Conservation (phyloP, 2,113 vertebrate genomes). For the Grammomys surdaster region DNA sequence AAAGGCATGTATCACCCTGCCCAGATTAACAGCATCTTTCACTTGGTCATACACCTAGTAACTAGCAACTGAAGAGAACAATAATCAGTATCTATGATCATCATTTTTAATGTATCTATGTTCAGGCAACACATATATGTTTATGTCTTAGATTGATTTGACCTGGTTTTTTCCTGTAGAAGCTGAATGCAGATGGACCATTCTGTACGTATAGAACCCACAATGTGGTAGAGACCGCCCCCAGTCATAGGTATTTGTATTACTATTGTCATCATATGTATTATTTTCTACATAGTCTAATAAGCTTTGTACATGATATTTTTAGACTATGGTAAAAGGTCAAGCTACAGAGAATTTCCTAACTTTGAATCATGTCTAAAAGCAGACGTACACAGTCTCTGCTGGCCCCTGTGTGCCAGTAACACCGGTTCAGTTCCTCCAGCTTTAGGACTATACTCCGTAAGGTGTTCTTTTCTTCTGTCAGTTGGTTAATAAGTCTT, state of each 20-base stretch:
- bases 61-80: not conserved
- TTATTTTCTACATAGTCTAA: not conserved
- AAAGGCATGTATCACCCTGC: not conserved
- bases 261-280: not conserved
- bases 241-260: not conserved
- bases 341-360: not conserved
- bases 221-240: not conserved
- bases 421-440: conserved; percentile 92
- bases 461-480: conserved; percentile 97
- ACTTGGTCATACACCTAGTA: not conserved
- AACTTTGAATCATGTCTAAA: not conserved
- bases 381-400: conserved; percentile 85
- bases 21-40: not conserved
- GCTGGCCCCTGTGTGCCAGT: conserved; percentile 85
- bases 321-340: not conserved
- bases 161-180: conserved; percentile 17
- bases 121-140: not conserved
- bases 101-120: not conserved
- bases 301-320: not conserved
- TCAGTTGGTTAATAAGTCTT: conserved; percentile 94
- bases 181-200: not conserved
- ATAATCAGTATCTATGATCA: not conserved
- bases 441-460: conserved; percentile 92
- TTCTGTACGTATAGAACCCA: not conserved
- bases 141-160: not conserved